These are phyloP conservation scores for Lysandra bellargus DNA, from an alignment of 2,888 invertebrate species.

Conservation along the genomic window DNA sequence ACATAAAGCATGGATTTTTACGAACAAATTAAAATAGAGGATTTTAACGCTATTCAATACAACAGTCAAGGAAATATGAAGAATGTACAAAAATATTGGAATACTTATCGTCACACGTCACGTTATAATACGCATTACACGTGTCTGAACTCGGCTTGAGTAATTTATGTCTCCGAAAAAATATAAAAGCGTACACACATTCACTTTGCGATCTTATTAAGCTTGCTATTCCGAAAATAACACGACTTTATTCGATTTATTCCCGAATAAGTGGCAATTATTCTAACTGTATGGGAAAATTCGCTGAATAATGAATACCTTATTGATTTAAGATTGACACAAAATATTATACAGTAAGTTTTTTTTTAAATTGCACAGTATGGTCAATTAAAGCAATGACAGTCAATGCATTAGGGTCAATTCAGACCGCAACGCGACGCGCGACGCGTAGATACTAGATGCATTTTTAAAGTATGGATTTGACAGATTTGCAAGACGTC, in stretches of 20 bases:
- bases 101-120: neutral
- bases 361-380: too few relatives aligned
- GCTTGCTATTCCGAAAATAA: slow-evolving; percentile 17
- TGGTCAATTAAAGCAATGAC: too few relatives aligned
- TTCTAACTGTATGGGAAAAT: neutral
- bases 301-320: neutral
- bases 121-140: slow-evolving; percentile 14
- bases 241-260: neutral
- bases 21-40: neutral
- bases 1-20: too few relatives aligned
- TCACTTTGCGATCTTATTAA: neutral
- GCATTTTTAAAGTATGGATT: too few relatives aligned
- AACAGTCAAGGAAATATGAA: neutral
- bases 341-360: too few relatives aligned
- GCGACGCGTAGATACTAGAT: too few relatives aligned
- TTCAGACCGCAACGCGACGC: too few relatives aligned
- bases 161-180: neutral
- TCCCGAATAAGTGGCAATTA: neutral
- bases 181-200: neutral
- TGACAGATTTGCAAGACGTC: too few relatives aligned
- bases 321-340: neutral
- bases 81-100: neutral
- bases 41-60: neutral
- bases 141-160: neutral
- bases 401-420: too few relatives aligned